Conservation (phyloP, 2,888 invertebrate genomes). For the Spatulosminthurus flaviceps region DNA sequence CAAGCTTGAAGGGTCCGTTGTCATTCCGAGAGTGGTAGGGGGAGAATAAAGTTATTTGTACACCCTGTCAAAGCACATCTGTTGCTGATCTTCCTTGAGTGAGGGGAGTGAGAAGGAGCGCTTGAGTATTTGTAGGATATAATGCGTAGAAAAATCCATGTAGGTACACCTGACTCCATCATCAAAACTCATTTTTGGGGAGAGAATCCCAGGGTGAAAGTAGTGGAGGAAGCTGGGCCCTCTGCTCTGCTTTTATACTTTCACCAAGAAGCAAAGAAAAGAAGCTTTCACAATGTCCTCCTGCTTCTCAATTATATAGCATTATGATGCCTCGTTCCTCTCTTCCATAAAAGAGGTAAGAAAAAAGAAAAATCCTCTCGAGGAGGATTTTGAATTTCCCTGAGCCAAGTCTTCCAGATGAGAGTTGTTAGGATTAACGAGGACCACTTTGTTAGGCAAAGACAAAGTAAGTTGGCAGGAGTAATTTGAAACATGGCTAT, state of each 20-base stretch:
- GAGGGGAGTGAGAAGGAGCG: no score
- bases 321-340: not conserved
- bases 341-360: not conserved
- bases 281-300: not conserved
- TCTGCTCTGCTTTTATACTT: not conserved
- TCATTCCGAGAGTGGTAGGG: no score
- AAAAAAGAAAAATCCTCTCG: not conserved
- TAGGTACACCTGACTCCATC: no score
- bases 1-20: no score
- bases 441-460: slow-evolving; percentile 36
- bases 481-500: slow-evolving; percentile 25
- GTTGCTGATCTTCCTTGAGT: no score
- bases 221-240: not conserved
- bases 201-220: not conserved
- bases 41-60: no score
- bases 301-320: slow-evolving; percentile 28
- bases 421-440: slow-evolving; percentile 38
- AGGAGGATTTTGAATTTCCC: slow-evolving; percentile 20
- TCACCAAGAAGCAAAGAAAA: not conserved
- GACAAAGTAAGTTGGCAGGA: slow-evolving; percentile 39
- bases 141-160: no score
- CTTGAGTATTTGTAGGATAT: no score
- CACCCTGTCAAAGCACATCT: no score
- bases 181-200: no score
- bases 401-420: slow-evolving; percentile 43